phyloP scores from a whole-genome alignment of 2,113 vertebrate genomes.

The Polypterus bichir region DNA sequence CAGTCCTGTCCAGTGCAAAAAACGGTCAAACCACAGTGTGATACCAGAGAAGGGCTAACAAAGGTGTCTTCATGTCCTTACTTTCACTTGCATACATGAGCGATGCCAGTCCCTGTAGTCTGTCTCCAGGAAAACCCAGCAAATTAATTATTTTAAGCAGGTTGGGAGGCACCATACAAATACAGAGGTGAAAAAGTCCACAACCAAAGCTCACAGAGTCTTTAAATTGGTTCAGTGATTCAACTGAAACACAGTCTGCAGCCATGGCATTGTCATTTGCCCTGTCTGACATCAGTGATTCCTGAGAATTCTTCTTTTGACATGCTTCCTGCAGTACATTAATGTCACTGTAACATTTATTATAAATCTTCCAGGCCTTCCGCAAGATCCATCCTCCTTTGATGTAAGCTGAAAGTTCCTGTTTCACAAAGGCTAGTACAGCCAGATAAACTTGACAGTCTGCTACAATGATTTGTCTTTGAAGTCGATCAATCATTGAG shows the following conservation, averaged over 20 bases:
- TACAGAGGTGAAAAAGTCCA: slow-evolving; percentile 92
- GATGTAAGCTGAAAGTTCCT: slow-evolving; percentile 66
- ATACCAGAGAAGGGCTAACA: slow-evolving; percentile 92
- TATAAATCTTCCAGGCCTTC: slow-evolving; percentile 74
- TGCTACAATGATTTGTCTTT: slow-evolving; percentile 66
- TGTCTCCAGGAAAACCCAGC: slow-evolving; percentile 95
- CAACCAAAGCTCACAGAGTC: slow-evolving; percentile 79
- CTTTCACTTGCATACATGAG: slow-evolving; percentile 96
- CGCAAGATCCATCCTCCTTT: slow-evolving; percentile 73
- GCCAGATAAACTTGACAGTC: slow-evolving; percentile 69
- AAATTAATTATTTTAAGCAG: slow-evolving; percentile 98
- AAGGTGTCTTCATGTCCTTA: slow-evolving; percentile 98
- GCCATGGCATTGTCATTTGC: slow-evolving; percentile 66
- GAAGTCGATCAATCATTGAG: slow-evolving; percentile 57
- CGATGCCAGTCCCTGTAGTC: slow-evolving; percentile 86
- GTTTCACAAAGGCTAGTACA: slow-evolving; percentile 63
- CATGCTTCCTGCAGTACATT: slow-evolving; percentile 57
- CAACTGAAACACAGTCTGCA: slow-evolving; percentile 60
- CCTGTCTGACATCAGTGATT: slow-evolving; percentile 54
- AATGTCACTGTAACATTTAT: slow-evolving; percentile 68
- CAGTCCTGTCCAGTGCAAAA: slow-evolving; percentile 87
- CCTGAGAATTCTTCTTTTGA: slow-evolving; percentile 55
- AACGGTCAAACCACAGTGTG: slow-evolving; percentile 95
- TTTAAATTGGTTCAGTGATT: slow-evolving; percentile 67
- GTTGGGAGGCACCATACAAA: slow-evolving; percentile 98